phyloP scores from a whole-genome alignment of 2,113 vertebrate species.

The Aegithalos caudatus region DNA sequence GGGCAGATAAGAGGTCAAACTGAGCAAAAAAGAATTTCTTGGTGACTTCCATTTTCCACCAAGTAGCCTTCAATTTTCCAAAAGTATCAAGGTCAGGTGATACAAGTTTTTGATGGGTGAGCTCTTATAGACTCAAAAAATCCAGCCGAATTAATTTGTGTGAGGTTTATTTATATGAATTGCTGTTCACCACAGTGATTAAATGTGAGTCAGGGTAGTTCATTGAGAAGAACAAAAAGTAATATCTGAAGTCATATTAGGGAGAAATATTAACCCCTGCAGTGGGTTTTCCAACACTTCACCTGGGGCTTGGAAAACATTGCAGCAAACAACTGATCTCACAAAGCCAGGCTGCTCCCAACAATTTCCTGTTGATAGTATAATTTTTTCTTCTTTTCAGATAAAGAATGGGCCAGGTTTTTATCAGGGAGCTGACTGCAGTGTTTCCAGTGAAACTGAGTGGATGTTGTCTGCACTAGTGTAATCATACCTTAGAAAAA shows the following conservation, averaged over 20 bases:
- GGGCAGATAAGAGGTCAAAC: neutral
- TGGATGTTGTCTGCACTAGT: constrained; percentile 62
- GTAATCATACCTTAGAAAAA: constrained; percentile 75
- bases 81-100: neutral
- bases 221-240: neutral
- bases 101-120: neutral
- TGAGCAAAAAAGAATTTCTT: neutral
- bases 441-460: constrained; percentile 61
- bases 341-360: constrained; percentile 25
- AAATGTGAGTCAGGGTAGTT: neutral
- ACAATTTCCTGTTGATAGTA: constrained; percentile 24
- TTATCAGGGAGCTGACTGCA: constrained; percentile 54
- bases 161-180: neutral
- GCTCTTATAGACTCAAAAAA: neutral
- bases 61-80: neutral
- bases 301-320: constrained; percentile 20
- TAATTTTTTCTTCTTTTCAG: constrained; percentile 21
- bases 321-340: constrained; percentile 23
- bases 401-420: constrained; percentile 55
- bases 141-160: neutral
- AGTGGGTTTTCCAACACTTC: neutral
- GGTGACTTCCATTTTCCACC: neutral
- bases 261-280: neutral
- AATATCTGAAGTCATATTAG: neutral
- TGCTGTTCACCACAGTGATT: neutral